phyloP scores from a whole-genome alignment of 1,140 invertebrate genomes.

The Pogonomyrmex barbatus region DNA sequence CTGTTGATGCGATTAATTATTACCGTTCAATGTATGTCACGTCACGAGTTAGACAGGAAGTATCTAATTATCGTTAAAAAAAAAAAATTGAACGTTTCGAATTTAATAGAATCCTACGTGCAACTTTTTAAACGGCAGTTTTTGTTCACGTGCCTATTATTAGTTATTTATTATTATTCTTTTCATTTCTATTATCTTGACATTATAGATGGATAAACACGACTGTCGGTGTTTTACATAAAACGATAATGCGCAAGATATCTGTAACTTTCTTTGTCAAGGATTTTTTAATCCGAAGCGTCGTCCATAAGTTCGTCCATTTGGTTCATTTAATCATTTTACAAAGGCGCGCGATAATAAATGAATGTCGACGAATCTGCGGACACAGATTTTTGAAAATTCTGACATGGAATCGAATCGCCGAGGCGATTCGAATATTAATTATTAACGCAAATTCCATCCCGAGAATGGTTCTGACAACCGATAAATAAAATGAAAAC shows the following conservation, averaged over 20 bases:
- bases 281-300: background rate
- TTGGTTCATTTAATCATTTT: background rate
- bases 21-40: too few species aligned
- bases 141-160: background rate
- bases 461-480: background rate
- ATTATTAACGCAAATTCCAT: constrained; percentile 12
- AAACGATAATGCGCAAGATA: background rate
- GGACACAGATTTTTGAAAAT: background rate
- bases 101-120: background rate
- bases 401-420: constrained; percentile 22
- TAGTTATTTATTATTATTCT: background rate
- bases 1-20: background rate
- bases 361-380: background rate
- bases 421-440: background rate
- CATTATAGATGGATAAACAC: background rate
- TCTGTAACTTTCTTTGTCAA: background rate
- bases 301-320: background rate
- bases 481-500: background rate
- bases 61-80: background rate
- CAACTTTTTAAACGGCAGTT: background rate
- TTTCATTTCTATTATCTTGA: constrained; percentile 14
- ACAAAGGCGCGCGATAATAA: background rate
- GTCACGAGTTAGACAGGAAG: background rate
- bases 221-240: background rate
- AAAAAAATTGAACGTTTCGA: background rate